Percentiles rank a stretch among this genome's conserved stretches.
phyloP scores from a whole-genome alignment of 1,140 invertebrate species.

The Meloidogyne floridensis region DNA sequence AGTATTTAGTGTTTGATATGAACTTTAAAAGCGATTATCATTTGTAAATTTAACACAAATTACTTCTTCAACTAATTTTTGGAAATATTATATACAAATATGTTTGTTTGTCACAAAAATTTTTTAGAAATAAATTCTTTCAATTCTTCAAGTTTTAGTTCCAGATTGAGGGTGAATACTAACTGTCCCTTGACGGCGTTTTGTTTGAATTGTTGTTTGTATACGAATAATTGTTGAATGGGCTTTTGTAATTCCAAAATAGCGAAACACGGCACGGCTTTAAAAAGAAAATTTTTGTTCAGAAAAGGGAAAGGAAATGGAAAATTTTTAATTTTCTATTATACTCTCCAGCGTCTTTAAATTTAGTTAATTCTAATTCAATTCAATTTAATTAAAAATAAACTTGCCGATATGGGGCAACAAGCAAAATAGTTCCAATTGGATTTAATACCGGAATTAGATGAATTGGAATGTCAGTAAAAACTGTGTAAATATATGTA shows the following conservation, averaged over 20 bases:
- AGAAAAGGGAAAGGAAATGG: no score
- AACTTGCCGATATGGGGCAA: slow-evolving; percentile 1
- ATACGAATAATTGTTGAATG: slow-evolving; percentile 12
- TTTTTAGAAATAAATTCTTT: no score
- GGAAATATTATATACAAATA: no score
- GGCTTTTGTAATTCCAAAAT: slow-evolving; percentile 10
- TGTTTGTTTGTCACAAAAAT: no score
- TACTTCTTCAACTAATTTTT: no score
- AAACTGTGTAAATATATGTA: neutral
- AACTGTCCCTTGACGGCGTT: neutral
- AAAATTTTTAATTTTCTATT: no score
- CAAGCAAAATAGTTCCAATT: slow-evolving; percentile 3
- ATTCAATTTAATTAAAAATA: neutral
- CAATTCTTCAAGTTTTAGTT: neutral
- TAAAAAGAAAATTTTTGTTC: neutral
- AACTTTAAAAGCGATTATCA: no score
- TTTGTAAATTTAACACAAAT: no score
- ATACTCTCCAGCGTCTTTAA: no score
- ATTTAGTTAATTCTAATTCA: no score
- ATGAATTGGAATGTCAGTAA: slow-evolving; percentile 16
- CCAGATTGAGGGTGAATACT: neutral
- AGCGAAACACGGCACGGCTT: neutral
- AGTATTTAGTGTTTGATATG: no score
- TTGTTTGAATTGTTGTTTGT: slow-evolving; percentile 10
- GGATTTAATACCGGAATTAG: slow-evolving; percentile 4